Conservation (phyloP, 2,113 vertebrate species). For the Nothocercus julius region DNA sequence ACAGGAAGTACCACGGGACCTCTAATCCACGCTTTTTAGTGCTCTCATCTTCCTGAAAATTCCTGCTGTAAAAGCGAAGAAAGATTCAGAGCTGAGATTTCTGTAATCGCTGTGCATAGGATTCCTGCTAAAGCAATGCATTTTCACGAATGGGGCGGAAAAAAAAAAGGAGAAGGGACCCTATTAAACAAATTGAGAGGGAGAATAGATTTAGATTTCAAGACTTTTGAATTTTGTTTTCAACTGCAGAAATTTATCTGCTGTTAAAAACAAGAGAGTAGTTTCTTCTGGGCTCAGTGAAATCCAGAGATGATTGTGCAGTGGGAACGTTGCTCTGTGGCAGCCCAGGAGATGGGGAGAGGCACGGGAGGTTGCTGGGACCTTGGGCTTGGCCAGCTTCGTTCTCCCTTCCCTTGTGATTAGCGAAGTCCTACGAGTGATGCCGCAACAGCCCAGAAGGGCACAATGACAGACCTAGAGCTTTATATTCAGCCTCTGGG, state of each 20-base stretch:
- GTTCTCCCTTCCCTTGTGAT: neutral
- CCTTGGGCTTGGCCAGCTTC: neutral
- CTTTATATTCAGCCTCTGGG: neutral
- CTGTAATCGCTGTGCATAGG: neutral
- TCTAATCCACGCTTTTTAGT: neutral
- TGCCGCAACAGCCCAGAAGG: neutral
- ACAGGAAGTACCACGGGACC: neutral
- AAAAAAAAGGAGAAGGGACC: neutral
- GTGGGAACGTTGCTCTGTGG: neutral
- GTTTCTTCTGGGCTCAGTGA: neutral
- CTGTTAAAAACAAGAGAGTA: slow-evolving; percentile 1
- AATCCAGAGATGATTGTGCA: slow-evolving; percentile 19
- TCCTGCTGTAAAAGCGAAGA: neutral
- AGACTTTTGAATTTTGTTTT: neutral
- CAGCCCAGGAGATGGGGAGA: neutral
- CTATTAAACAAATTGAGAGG: neutral
- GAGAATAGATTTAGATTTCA: neutral
- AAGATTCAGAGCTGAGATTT: neutral
- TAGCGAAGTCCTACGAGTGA: neutral
- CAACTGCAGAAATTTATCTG: neutral
- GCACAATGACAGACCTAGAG: neutral
- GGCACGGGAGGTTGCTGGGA: neutral
- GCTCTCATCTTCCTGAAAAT: neutral
- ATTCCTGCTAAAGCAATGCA: neutral
- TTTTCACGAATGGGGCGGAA: neutral